Conservation (phyloP, 2,888 invertebrate genomes). For the Drosophila nigritarsus region DNA sequence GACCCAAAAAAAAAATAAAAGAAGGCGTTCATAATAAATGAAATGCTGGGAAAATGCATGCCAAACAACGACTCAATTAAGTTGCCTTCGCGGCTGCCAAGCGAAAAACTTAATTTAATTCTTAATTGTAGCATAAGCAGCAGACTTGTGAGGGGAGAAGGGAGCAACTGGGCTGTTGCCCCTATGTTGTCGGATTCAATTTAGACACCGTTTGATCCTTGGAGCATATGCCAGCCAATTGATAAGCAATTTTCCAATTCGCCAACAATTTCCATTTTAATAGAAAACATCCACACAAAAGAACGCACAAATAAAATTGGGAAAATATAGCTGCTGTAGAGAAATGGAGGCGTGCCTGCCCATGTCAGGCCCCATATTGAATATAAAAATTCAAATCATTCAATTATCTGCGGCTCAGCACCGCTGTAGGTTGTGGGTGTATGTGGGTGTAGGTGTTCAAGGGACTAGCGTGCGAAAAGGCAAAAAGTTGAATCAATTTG, state of each 20-base stretch:
- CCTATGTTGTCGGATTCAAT: conserved; percentile 45
- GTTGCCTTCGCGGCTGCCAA: conserved; percentile 41
- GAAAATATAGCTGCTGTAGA: conserved; percentile 48
- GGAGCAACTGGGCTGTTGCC: conserved; percentile 22
- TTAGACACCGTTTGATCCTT: conserved; percentile 69
- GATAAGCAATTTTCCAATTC: conserved; percentile 82
- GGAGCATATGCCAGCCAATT: conserved; percentile 74
- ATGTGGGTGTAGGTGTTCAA: neutral
- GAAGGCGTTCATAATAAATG: conserved; percentile 5
- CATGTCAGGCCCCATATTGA: conserved; percentile 69
- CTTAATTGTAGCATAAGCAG: conserved; percentile 68
- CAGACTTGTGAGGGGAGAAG: neutral
- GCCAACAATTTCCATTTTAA: conserved; percentile 82
- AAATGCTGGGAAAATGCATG: conserved; percentile 11
- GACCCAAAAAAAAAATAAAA: conserved; percentile 19
- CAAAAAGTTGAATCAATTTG: conserved; percentile 79
- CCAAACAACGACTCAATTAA: conserved; percentile 70
- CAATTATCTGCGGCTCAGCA: conserved; percentile 81
- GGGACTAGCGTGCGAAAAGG: conserved; percentile 56
- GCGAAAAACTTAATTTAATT: conserved; percentile 75
- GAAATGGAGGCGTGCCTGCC: conserved; percentile 32
- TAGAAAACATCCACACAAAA: conserved; percentile 64
- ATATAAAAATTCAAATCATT: conserved; percentile 83
- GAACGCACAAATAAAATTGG: conserved; percentile 35
- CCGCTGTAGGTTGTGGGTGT: conserved; percentile 21